phyloP scores from a whole-genome alignment of 2,113 vertebrate genomes.

The Felis catus region DNA sequence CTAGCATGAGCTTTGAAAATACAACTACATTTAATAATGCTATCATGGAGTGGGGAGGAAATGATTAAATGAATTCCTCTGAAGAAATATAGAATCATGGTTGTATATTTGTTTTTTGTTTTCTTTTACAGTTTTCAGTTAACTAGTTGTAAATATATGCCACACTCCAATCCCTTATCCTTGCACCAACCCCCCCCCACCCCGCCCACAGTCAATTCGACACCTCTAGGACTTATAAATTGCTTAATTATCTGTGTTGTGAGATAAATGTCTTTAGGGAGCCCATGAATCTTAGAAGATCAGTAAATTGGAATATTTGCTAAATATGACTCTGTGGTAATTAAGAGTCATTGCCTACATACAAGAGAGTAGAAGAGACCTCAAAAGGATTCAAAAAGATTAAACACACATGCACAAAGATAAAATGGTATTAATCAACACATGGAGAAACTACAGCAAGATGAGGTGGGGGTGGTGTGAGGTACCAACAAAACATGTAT shows the following conservation, averaged over 20 bases:
- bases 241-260: background rate
- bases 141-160: background rate
- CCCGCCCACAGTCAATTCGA: background rate
- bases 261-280: background rate
- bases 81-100: background rate
- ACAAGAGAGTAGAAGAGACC: background rate
- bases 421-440: conserved; percentile 20
- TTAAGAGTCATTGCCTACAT: background rate
- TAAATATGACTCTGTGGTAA: background rate
- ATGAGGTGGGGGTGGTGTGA: background rate
- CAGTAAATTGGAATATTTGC: conserved; percentile 40
- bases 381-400: background rate
- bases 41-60: background rate
- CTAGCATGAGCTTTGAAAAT: background rate
- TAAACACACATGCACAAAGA: background rate
- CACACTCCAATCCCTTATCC: background rate
- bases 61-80: background rate
- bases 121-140: background rate
- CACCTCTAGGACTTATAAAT: background rate
- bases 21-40: background rate
- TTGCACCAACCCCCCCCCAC: fast-evolving
- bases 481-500: background rate
- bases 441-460: background rate
- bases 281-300: background rate
- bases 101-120: background rate